phyloP scores from a whole-genome alignment of 2,797 vertebrate species.

The Poeciliopsis infans region DNA sequence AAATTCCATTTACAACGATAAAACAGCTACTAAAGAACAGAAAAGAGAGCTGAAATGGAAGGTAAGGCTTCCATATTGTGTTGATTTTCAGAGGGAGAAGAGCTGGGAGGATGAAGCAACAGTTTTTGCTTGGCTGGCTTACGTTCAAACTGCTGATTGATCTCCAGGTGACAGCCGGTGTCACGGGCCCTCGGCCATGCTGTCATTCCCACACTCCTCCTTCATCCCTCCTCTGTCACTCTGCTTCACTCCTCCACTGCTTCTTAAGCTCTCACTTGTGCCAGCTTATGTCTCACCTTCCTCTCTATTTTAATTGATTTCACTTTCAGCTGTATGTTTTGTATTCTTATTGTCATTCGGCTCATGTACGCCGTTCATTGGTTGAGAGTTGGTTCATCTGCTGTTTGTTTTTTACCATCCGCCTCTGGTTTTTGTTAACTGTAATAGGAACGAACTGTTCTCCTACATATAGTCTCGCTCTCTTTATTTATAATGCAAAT shows the following conservation, averaged over 20 bases:
- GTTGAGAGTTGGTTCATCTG: constrained; percentile 50
- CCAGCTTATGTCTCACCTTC: constrained; percentile 56
- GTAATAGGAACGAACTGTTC: constrained; percentile 42
- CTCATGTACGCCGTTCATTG: constrained; percentile 26
- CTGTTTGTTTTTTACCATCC: constrained; percentile 34
- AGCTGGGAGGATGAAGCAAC: constrained; percentile 43
- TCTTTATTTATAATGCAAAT: constrained; percentile 42
- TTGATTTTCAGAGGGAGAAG: constrained; percentile 33
- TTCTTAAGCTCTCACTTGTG: constrained; percentile 47
- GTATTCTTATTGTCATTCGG: constrained; percentile 45
- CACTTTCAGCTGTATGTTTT: constrained; percentile 11
- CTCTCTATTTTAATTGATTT: constrained; percentile 27
- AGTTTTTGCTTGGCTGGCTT: constrained; percentile 64
- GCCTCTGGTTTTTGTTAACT: constrained; percentile 36
- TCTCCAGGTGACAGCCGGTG: constrained; percentile 77
- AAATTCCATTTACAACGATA: constrained; percentile 31
- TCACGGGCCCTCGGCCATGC: constrained; percentile 67
- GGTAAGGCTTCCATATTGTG: constrained; percentile 9
- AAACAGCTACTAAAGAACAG: constrained; percentile 20
- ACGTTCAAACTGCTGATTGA: constrained; percentile 65
- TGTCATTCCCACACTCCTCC: constrained; percentile 48
- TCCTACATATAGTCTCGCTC: constrained; percentile 35
- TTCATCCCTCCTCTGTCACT: constrained; percentile 39
- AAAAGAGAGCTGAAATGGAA: constrained; percentile 14
- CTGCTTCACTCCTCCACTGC: constrained; percentile 40